phyloP scores from a whole-genome alignment of 2,888 invertebrate species.

The Augiades crinisus region DNA sequence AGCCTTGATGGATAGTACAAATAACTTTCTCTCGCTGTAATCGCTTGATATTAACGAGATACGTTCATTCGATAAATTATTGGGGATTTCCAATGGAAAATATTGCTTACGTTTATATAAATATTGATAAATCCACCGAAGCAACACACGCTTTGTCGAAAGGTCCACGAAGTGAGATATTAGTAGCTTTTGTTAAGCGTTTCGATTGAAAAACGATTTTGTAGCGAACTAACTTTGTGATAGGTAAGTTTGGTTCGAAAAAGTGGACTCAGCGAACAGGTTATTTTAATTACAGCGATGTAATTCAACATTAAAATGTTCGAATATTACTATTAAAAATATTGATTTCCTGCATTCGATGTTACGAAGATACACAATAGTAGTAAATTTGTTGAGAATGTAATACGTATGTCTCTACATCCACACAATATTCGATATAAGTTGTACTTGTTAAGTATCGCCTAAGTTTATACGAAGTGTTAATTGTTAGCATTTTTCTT shows the following conservation, averaged over 20 bases:
- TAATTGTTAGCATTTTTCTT: constrained; percentile 71
- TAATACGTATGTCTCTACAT: constrained; percentile 28
- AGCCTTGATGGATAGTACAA: not conserved
- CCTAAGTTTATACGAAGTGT: constrained; percentile 75
- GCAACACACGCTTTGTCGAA: too few relatives aligned
- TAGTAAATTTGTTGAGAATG: constrained; percentile 3
- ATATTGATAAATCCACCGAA: too few relatives aligned
- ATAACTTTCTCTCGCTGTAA: not conserved
- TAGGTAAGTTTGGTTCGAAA: not conserved
- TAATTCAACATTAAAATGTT: not conserved
- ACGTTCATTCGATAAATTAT: too few relatives aligned
- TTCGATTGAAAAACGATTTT: too few relatives aligned
- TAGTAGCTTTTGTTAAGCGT: too few relatives aligned
- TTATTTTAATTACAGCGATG: not conserved
- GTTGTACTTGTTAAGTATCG: constrained; percentile 73
- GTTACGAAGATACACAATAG: not conserved
- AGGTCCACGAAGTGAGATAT: too few relatives aligned
- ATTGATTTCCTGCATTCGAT: constrained; percentile 3
- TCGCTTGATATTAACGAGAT: not conserved
- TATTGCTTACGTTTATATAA: constrained; percentile 6
- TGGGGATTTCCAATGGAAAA: constrained; percentile 1
- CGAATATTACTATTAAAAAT: not conserved
- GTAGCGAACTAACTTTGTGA: not conserved
- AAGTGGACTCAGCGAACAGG: not conserved
- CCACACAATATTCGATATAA: constrained; percentile 55